Evolutionary conservation across 2,888 invertebrate species (phyloP).

Genomic region (Psylliodes chrysocephalus): DNA sequence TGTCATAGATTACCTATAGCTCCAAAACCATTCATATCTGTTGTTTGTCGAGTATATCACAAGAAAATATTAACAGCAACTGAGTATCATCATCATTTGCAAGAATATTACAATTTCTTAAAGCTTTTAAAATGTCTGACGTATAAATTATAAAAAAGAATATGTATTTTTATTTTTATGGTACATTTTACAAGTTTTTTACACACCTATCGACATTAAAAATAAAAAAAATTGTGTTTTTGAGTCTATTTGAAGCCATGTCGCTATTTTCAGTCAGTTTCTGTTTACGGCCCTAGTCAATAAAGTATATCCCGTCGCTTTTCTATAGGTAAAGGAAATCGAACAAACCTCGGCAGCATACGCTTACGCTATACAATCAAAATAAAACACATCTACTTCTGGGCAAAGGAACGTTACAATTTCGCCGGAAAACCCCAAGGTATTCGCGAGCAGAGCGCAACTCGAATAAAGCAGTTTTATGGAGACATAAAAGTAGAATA

Average conservation of each 20-base stretch:
- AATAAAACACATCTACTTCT: slow-evolving; percentile 28
- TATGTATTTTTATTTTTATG: too few relatives aligned
- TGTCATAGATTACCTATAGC: too few relatives aligned
- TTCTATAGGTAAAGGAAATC: slow-evolving; percentile 20
- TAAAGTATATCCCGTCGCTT: slow-evolving; percentile 10
- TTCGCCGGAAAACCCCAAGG: slow-evolving; percentile 18
- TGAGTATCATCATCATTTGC: too few relatives aligned
- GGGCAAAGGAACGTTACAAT: slow-evolving; percentile 22
- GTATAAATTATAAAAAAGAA: too few relatives aligned
- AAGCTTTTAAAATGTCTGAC: too few relatives aligned
- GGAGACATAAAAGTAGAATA: slow-evolving; percentile 29
- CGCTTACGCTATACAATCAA: slow-evolving; percentile 22
- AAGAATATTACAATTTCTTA: too few relatives aligned
- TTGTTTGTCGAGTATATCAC: too few relatives aligned
- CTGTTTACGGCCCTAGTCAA: neutral
- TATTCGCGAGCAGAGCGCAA: slow-evolving; percentile 19
- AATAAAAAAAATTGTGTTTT: too few relatives aligned
- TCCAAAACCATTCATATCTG: too few relatives aligned
- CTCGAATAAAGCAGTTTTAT: slow-evolving; percentile 27
- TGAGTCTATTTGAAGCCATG: neutral
- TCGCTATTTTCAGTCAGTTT: neutral
- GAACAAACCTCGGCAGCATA: slow-evolving; percentile 6
- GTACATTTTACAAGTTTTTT: too few relatives aligned
- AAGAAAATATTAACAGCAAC: too few relatives aligned
- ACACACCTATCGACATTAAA: too few relatives aligned